Evolutionary conservation across 2,888 invertebrate species (phyloP), one percentile per base, ranked within the genome.

Genomic region (Eilema sororculum): DNA sequence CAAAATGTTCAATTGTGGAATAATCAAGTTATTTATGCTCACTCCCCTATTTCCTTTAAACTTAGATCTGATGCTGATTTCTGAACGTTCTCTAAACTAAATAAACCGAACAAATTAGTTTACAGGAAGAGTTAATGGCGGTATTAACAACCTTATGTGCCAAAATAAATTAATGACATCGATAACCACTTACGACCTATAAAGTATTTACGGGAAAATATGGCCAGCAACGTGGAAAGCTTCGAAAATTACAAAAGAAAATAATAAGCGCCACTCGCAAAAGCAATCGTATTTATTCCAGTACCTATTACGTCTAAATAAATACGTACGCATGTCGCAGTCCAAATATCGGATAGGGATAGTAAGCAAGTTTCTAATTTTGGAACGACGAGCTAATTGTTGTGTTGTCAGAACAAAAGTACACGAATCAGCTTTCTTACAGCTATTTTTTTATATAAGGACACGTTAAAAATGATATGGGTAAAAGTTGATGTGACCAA

Each of bases 251-350:
- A 88, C 89, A 84, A 85, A 86, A 85, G 88, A 88, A 87, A 87
- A 87, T 88, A 89, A 90, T 87, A 87, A 83, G 83, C 68, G 76
- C 70, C 68, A 77, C 68, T 80, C 84, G 85, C 86, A 85, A 86
- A 84, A 84, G 83, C 86, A 82, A 86, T 86, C 85, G 86, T 89
- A 90, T 91, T 91, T 91, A 90, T 92, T 87, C 84, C 85, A 70
- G 84, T 52, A n/a, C 52, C 52, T 81, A 87, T 89, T 87, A 89
- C 86, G 85, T 89, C 90, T 90, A 89, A 89, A 91, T 88, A 85
- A 81, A 84, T 86, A 86, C 79, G 82, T 79, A 82, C 76, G 75
- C 68, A 77, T 78, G 76, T 69, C 61, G 33, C 75, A 20, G 70
- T 8, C 10, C 5, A 12, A 58, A 13, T 59, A 10, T 2, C 5